Conservation (phyloP, 2,113 vertebrate genomes). For the Callipepla californica region DNA sequence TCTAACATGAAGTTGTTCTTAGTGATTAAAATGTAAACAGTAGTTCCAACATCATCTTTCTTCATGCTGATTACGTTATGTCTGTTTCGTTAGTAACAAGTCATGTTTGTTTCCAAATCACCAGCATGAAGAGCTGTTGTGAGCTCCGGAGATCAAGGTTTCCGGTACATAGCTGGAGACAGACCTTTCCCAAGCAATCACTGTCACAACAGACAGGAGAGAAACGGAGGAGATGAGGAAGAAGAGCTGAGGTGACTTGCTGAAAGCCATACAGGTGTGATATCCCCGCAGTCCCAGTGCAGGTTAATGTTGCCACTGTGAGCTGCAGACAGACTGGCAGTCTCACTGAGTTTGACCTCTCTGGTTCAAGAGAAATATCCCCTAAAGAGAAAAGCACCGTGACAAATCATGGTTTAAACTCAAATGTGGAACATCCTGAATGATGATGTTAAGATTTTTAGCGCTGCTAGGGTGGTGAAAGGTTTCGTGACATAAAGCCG, state of each 20-base stretch:
- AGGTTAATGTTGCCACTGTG: background rate
- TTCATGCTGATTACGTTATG: background rate
- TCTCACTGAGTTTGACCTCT: background rate
- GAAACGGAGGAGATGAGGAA: background rate
- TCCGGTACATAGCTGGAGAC: background rate
- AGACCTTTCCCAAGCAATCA: background rate
- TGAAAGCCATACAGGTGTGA: background rate
- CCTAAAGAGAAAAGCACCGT: background rate
- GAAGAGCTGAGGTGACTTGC: background rate
- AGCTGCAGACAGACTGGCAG: background rate
- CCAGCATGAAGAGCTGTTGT: background rate
- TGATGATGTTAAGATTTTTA: background rate
- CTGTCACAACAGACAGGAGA: background rate
- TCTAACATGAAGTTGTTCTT: background rate
- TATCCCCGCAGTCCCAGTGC: background rate
- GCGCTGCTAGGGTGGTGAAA: background rate
- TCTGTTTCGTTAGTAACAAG: background rate
- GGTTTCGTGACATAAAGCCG: background rate
- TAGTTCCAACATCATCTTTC: background rate
- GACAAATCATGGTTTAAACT: background rate
- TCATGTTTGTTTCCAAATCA: background rate
- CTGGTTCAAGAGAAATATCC: background rate
- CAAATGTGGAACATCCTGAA: background rate
- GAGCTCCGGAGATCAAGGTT: background rate
- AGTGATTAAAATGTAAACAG: background rate